A percentile compares a stretch with the other conserved stretches of the same genome.
Conservation (phyloP, 2,113 vertebrate genomes). For the Calypte anna region DNA sequence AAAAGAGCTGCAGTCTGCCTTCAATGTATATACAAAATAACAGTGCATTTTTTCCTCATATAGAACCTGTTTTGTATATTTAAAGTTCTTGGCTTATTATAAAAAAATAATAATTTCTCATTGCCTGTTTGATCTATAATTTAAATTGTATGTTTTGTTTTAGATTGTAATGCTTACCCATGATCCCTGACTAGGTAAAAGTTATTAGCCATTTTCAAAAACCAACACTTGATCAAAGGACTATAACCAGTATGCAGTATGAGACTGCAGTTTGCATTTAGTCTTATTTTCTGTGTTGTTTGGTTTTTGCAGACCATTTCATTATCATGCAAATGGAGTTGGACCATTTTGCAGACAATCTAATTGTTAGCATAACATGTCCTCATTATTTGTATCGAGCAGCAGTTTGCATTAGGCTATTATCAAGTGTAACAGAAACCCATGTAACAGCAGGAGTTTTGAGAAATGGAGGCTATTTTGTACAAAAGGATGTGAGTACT, state of each 20-base stretch:
- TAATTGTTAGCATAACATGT: constrained; percentile 34
- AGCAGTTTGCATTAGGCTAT: background rate
- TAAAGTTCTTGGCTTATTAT: background rate
- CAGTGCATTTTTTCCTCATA: background rate
- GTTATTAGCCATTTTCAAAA: background rate
- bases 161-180: background rate
- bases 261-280: background rate
- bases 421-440: background rate
- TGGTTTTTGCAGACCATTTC: constrained; percentile 27
- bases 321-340: constrained; percentile 38
- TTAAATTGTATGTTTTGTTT: background rate
- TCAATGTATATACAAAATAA: background rate
- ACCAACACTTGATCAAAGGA: background rate
- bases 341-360: constrained; percentile 16
- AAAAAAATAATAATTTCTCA: background rate
- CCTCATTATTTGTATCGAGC: background rate
- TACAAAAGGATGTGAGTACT: background rate
- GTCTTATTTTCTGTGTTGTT: constrained; percentile 34
- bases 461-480: background rate
- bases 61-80: background rate
- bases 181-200: background rate
- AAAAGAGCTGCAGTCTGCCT: background rate
- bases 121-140: background rate
- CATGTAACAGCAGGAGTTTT: background rate
- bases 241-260: background rate